Evolutionary conservation across 1,140 invertebrate species (phyloP).

Genomic region (Rhyacophila brunnea): DNA sequence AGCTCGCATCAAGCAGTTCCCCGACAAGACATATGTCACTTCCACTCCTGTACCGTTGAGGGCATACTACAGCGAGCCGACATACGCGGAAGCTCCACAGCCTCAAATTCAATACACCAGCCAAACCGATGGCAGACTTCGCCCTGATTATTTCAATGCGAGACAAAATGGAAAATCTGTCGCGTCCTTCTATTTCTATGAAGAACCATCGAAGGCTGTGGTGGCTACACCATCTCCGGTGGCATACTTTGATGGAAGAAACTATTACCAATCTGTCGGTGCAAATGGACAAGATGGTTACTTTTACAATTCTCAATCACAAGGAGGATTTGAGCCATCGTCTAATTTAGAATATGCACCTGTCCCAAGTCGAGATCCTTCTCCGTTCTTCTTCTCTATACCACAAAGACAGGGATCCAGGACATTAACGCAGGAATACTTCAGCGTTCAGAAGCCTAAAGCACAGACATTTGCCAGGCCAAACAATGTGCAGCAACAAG

Average conservation of each 20-base stretch:
- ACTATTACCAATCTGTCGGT: slow-evolving; percentile 51
- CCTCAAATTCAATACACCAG: slow-evolving; percentile 48
- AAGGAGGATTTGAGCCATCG: slow-evolving; percentile 42
- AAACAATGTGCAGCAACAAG: slow-evolving; percentile 22
- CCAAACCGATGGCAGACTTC: slow-evolving; percentile 21
- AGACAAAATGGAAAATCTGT: slow-evolving; percentile 51
- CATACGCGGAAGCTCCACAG: slow-evolving; percentile 51
- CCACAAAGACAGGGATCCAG: slow-evolving; percentile 54
- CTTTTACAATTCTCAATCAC: slow-evolving; percentile 35
- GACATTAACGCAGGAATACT: slow-evolving; percentile 52
- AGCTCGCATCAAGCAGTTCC: slow-evolving; percentile 40
- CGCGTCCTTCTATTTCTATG: slow-evolving; percentile 59
- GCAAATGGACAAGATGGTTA: slow-evolving; percentile 34
- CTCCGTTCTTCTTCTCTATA: slow-evolving; percentile 47
- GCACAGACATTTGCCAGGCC: slow-evolving; percentile 33
- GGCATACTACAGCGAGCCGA: slow-evolving; percentile 59
- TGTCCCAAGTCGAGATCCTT: slow-evolving; percentile 44
- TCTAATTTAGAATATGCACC: slow-evolving; percentile 48
- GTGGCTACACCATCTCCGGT: slow-evolving; percentile 44
- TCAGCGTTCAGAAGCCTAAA: slow-evolving; percentile 50
- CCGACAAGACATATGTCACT: slow-evolving; percentile 40
- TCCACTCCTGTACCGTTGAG: slow-evolving; percentile 60
- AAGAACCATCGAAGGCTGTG: slow-evolving; percentile 50
- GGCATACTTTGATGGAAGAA: slow-evolving; percentile 47
- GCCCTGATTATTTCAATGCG: slow-evolving; percentile 41